A percentile compares a stretch with the other conserved stretches of the same genome.
Evolutionary conservation across 2,113 vertebrate species (phyloP).

Genomic region (Lamprologus sp.): DNA sequence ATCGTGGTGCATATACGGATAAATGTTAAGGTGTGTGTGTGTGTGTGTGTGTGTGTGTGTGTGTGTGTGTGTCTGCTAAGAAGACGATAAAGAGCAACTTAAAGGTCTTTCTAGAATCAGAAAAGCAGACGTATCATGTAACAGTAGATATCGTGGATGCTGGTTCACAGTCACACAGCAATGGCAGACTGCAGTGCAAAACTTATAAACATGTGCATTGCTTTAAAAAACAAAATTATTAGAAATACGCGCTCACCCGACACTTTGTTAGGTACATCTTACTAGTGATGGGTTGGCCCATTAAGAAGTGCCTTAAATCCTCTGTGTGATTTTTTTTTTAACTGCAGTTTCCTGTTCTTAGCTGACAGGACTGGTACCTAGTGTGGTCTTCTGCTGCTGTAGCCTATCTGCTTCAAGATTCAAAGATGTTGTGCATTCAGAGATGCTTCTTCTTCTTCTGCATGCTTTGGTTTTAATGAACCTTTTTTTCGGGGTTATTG

Average conservation of each 20-base stretch:
- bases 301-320: not conserved
- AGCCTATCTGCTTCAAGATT: not conserved
- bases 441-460: not conserved
- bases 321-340: not conserved
- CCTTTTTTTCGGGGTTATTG: rapidly evolving
- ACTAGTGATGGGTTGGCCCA: not conserved
- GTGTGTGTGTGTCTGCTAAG: not conserved
- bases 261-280: not conserved
- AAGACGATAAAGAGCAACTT: not conserved
- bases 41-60: not conserved
- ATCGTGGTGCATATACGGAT: not conserved
- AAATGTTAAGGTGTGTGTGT: not conserved
- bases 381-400: not conserved
- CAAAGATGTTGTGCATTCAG: not conserved
- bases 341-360: not conserved
- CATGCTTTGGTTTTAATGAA: not conserved
- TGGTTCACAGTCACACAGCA: not conserved
- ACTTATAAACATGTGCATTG: not conserved
- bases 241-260: rapidly evolving
- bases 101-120: not conserved
- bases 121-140: not conserved
- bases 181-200: not conserved
- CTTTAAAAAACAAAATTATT: not conserved
- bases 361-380: not conserved
- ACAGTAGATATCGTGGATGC: not conserved